These are phyloP conservation scores for Ictidomys tridecemlineatus DNA, from an alignment of 2,113 vertebrate species.

Conservation along the genomic window DNA sequence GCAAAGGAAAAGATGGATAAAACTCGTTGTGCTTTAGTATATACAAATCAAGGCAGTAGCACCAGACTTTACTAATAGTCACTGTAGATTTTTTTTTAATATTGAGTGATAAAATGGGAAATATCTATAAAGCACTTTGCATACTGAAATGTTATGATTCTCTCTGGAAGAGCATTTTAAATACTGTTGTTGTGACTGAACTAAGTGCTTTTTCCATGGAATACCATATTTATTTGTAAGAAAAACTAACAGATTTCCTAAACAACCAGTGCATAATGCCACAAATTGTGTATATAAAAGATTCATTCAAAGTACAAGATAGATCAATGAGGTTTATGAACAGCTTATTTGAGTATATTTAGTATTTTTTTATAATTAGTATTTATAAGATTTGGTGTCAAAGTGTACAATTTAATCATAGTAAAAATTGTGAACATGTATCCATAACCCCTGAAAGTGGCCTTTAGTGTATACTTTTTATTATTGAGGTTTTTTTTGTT, in stretches of 20 bases:
- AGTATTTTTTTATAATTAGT: not conserved
- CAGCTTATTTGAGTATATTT: constrained; percentile 26
- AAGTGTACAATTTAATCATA: not conserved
- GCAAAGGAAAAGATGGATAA: not conserved
- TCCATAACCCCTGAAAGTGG: not conserved
- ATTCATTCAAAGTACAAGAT: not conserved
- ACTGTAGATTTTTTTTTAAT: not conserved
- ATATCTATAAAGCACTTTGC: not conserved
- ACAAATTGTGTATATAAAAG: constrained; percentile 29
- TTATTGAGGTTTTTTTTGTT: not conserved
- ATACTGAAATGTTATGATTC: not conserved
- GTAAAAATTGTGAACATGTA: not conserved
- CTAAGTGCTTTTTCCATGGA: not conserved
- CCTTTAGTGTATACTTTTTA: not conserved
- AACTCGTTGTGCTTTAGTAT: not conserved
- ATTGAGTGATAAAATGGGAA: constrained; percentile 29
- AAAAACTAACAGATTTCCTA: not conserved
- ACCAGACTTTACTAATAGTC: not conserved
- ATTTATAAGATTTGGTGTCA: too few relatives aligned
- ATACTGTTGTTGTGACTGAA: not conserved
- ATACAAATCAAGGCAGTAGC: not conserved
- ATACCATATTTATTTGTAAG: constrained; percentile 1
- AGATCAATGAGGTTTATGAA: not conserved
- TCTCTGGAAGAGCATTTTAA: constrained; percentile 13
- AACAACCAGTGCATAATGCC: not conserved